Base-by-base conservation (phyloP, 2,888 invertebrate species). In the Hemistola chrysoprasaria region DNA sequence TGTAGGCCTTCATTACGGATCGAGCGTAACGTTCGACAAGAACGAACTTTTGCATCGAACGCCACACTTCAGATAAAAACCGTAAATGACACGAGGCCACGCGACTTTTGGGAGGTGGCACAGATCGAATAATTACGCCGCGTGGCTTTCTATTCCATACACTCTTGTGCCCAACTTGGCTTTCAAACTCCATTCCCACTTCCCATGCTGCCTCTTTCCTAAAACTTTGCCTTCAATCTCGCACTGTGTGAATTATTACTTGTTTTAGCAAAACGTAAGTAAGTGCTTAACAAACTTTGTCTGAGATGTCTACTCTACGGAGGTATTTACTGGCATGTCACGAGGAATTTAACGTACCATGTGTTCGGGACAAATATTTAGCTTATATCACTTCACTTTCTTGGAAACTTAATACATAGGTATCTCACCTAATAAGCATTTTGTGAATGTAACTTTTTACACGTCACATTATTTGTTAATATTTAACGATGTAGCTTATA, bases 1-100 rank as follows among this genome's bases (percentile, higher is more conserved):
- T 72, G 79, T 77, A 80, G 78, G 77, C 84, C 83, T 82, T 84
- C 82, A 86, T 86, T 86, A 60, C 68, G 52, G 64, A 29, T 32
- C 38, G 35, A 26, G 70, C 65, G 68, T 63, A 50, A 63, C 62
- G 65, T 65, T 67, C 70, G 65, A 70, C 79, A 80, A 80, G 76
- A 83, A 80, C 77, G 72, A 78, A 81, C 76, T 83, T 82, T 83
- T 78, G 78, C 70, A 63, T 65, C 63, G 65, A 70, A 72, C 58
- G 66, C 59, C 62, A 59, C 70, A 67, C 70, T 67, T 65, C 62
- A 68, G 70, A 75, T 78, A 81, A 85, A 84, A 85, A 84, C 83
- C 80, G 62, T 78, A 80, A 84, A 83, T 77, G 75, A 77, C 74
- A 16, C 16, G 16, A 16, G 3, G 4, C 16, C 3, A 16, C 16